These are phyloP conservation scores for Andrena marginata DNA, from an alignment of 2,888 invertebrate species.

Conservation along the genomic window DNA sequence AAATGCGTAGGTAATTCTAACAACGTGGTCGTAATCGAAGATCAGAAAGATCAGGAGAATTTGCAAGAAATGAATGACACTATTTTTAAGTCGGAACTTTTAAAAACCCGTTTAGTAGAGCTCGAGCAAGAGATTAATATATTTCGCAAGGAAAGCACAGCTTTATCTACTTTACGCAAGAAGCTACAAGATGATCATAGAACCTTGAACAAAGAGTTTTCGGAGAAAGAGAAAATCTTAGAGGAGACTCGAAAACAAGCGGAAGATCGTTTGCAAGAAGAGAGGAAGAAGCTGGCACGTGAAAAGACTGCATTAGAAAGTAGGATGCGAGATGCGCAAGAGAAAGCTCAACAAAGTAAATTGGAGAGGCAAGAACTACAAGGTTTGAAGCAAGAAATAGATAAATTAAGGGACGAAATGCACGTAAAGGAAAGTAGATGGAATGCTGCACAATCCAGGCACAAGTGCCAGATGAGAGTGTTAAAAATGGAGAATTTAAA, in stretches of 20 bases:
- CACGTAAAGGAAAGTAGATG: constrained; percentile 91
- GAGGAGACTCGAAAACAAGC: constrained; percentile 88
- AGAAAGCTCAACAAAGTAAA: constrained; percentile 88
- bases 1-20: constrained; percentile 12
- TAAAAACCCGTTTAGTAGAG: constrained; percentile 88
- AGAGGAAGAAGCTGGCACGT: constrained; percentile 89
- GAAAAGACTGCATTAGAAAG: constrained; percentile 89
- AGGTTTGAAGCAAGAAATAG: constrained; percentile 88
- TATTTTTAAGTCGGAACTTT: constrained; percentile 87
- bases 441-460: constrained; percentile 90
- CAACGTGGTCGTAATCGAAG: constrained; percentile 73
- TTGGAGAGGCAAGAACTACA: constrained; percentile 90
- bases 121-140: constrained; percentile 88
- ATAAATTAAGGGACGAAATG: constrained; percentile 89
- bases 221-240: constrained; percentile 87
- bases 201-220: constrained; percentile 85
- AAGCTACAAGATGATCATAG: constrained; percentile 86
- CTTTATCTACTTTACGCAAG: constrained; percentile 83
- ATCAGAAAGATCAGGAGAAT: constrained; percentile 61
- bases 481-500: constrained; percentile 90
- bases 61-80: constrained; percentile 85
- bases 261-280: constrained; percentile 89
- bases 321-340: constrained; percentile 88
- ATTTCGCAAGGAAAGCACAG: constrained; percentile 86
- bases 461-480: constrained; percentile 91